Conservation (phyloP, 2,888 invertebrate genomes). For the Caenorhabditis drosophilae region DNA sequence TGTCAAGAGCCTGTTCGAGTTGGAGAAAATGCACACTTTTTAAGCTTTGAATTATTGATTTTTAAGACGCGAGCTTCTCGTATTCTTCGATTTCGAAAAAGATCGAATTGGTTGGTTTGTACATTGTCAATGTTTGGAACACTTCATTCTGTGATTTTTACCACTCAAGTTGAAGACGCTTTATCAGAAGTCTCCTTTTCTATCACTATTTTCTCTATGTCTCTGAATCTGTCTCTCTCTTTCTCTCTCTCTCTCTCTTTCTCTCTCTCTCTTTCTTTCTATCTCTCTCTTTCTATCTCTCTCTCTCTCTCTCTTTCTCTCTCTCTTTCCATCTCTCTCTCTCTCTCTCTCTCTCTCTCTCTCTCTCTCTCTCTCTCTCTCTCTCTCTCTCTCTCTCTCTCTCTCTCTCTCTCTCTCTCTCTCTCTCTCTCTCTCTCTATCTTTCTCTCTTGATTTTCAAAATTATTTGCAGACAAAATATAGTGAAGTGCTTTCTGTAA, state of each 20-base stretch:
- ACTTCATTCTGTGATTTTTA: conserved; percentile 28
- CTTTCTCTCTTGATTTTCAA: not conserved
- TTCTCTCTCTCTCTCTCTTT: no score
- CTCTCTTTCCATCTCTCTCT: no score
- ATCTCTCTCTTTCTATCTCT: no score
- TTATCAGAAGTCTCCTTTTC: not conserved
- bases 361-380: no score
- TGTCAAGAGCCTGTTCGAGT: conserved; percentile 7
- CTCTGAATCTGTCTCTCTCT: no score
- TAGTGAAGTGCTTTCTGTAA: conserved; percentile 9
- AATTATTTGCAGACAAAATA: not conserved
- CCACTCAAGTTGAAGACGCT: conserved; percentile 13
- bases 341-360: no score
- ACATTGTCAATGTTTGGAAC: conserved; percentile 27
- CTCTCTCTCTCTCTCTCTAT: not conserved
- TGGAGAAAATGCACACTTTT: not conserved
- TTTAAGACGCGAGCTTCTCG: conserved; percentile 21
- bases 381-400: no score
- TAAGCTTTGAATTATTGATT: not conserved
- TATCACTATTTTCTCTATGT: no score
- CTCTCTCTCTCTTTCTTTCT: no score
- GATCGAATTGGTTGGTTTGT: conserved; percentile 27
- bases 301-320: no score
- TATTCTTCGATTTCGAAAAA: conserved; percentile 22
- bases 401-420: no score